Evolutionary conservation across 2,888 invertebrate species (phyloP), one percentile per base, ranked within the genome.

Genomic region (Aspidiotus rigidus): DNA sequence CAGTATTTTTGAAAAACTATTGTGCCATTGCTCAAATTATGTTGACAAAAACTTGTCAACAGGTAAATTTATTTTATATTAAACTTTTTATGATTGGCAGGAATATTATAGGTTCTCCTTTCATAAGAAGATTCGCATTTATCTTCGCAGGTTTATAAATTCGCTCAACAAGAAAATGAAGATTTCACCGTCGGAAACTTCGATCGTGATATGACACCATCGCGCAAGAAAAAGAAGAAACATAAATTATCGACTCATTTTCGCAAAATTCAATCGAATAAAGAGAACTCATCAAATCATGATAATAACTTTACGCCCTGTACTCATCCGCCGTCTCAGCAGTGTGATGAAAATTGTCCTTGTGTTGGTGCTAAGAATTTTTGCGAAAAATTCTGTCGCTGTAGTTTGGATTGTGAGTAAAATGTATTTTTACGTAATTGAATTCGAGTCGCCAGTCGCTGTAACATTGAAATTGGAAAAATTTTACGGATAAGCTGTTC

Each of bases 371-470:
- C 93, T 0, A 93, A 94, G 79, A 98, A 96, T 80, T 96, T 97
- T 81, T 99, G 99, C 79, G 97, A 99, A 79, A 99, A 99, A 78
- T 98, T 93, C 80, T 99, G 99, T 77, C 91, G 93, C 76, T 99
- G 99, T 80, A 92, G 91, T 77, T 87, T 88, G 72, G 93, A 94
- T 76, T 96, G 96, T 86, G 78, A 84, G 84, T 82, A 15, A 55
- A 78, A 84, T 84, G 82, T 11, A 15, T 55, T n/a, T 9, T n/a
- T 17, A 13, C 7, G 56, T 16, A 55, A 55, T 55, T 55, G 15
- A 7, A 16, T 9, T 55, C 53, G 5, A 11, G 11, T 53, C 53
- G 15, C 2, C 56, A 3, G 1, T 5, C 28, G 28, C 28, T 28
- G 28, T 28, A 3, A 3, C 28, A n/a, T 28, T 28, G 28, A 3